phyloP scores from a whole-genome alignment of 2,113 vertebrate species.

The Rhodinocichla rosea region DNA sequence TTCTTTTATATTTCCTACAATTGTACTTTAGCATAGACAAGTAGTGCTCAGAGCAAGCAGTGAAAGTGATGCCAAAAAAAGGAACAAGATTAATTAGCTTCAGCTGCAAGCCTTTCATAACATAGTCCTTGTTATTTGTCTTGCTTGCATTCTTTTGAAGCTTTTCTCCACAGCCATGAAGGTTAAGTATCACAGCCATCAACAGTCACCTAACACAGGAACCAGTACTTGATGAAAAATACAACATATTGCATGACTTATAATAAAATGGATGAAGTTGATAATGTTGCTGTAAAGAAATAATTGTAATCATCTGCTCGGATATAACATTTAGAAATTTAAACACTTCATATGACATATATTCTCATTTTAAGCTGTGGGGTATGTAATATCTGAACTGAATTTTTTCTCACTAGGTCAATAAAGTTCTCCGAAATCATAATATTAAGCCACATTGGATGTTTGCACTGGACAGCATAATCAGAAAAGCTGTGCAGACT shows the following conservation, averaged over 20 bases:
- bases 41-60: background rate
- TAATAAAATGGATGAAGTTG: background rate
- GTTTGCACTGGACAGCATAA: slow-evolving; percentile 97
- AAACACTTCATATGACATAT: background rate
- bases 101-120: background rate
- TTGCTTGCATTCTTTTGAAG: background rate
- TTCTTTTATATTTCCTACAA: background rate
- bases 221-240: background rate
- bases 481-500: slow-evolving; percentile 96
- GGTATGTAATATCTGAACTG: background rate
- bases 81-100: background rate
- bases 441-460: slow-evolving; percentile 99
- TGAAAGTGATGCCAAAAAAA: background rate
- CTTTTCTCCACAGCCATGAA: background rate
- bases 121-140: background rate
- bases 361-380: background rate
- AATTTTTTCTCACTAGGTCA: slow-evolving; percentile 80
- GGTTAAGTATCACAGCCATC: background rate
- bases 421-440: slow-evolving; percentile 97
- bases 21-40: background rate
- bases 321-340: background rate
- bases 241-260: background rate
- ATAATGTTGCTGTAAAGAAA: background rate
- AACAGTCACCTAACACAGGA: background rate
- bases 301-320: background rate